phyloP scores from a whole-genome alignment of 1,140 invertebrate genomes.

The Pogonognathellus flavescens region DNA sequence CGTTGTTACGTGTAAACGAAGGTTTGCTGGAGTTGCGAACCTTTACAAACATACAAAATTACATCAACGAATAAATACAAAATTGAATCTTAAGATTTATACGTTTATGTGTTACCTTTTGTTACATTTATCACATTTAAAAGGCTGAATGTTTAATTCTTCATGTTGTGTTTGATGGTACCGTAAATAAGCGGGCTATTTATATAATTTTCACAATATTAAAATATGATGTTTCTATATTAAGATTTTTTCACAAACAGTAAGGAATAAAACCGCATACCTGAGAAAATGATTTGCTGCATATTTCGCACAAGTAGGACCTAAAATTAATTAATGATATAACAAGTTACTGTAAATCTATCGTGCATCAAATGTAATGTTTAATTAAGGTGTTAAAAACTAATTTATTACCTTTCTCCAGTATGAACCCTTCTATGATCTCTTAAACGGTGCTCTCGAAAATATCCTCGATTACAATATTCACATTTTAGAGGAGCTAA shows the following conservation, averaged over 20 bases:
- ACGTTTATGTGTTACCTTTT: not conserved
- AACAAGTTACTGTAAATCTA: too few species aligned
- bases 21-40: constrained; percentile 54
- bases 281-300: constrained; percentile 58
- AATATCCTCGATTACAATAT: constrained; percentile 54
- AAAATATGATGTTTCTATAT: too few species aligned
- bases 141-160: constrained; percentile 54
- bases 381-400: constrained; percentile 1
- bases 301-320: constrained; percentile 55
- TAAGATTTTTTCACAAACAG: too few species aligned
- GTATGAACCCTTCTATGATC: constrained; percentile 49
- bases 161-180: constrained; percentile 60
- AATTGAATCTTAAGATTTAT: too few species aligned
- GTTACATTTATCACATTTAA: constrained; percentile 53
- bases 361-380: not conserved
- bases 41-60: too few species aligned
- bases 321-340: too few species aligned
- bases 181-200: constrained; percentile 41
- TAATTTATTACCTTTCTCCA: constrained; percentile 55
- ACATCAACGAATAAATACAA: too few species aligned
- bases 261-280: too few species aligned
- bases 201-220: too few species aligned
- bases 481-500: constrained; percentile 53
- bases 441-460: constrained; percentile 47
- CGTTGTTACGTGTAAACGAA: constrained; percentile 42